phyloP scores from a whole-genome alignment of 1,140 invertebrate species.

The Magallana angulata region DNA sequence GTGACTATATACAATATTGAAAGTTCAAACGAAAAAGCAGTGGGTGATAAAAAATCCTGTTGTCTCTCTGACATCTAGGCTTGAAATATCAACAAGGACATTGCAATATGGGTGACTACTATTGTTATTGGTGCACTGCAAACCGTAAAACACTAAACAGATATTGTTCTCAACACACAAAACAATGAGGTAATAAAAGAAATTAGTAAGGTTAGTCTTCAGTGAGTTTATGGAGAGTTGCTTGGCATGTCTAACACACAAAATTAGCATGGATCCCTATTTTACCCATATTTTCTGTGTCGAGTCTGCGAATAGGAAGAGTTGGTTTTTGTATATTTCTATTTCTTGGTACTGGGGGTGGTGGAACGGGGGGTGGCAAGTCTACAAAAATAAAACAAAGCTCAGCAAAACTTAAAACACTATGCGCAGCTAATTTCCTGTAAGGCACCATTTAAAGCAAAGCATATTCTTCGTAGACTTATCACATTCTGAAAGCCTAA shows the following conservation, averaged over 20 bases:
- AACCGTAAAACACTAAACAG: too few species aligned
- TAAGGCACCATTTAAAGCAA: background rate
- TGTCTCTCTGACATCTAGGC: too few species aligned
- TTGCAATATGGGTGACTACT: too few species aligned
- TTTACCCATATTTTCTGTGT: slow-evolving; percentile 34
- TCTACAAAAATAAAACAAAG: slow-evolving; percentile 35
- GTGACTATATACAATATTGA: too few species aligned
- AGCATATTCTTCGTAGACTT: background rate
- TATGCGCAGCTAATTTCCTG: background rate
- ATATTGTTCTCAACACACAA: too few species aligned
- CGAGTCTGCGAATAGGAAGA: slow-evolving; percentile 23
- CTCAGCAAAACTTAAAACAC: slow-evolving; percentile 34
- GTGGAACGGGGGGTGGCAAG: slow-evolving; percentile 30
- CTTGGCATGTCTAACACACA: background rate
- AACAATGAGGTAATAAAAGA: background rate
- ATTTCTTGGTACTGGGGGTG: slow-evolving; percentile 25
- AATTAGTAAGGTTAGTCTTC: slow-evolving; percentile 13
- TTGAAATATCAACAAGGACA: too few species aligned
- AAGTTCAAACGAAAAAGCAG: too few species aligned
- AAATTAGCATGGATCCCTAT: background rate
- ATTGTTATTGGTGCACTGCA: too few species aligned
- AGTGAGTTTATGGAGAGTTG: background rate
- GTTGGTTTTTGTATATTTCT: slow-evolving; percentile 34
- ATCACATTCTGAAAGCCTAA: too few species aligned
- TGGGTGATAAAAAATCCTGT: too few species aligned